Base-by-base conservation (phyloP, 2,797 vertebrate genomes). In the Catamblyrhynchus diadema region DNA sequence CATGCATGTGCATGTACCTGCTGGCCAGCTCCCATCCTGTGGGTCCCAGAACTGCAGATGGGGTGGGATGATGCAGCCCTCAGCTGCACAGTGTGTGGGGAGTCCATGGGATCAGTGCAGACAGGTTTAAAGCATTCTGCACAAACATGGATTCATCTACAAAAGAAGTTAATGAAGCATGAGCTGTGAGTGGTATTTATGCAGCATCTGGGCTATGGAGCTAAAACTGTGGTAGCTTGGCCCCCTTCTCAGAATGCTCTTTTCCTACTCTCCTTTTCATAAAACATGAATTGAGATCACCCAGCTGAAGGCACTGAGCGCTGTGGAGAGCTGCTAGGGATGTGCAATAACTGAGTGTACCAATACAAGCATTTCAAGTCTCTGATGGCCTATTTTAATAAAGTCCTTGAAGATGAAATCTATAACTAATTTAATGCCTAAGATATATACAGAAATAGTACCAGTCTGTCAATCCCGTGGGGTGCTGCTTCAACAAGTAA, bases 61-160 rank as follows among this genome's bases (percentile, higher is more conserved):
- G 81, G 30, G 5, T 21, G 47, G 61, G 59, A 75, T 17, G 62
- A 54, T 8, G n/a, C 61, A 50, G 72, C 62, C 47, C 62, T 21
- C 69, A 51, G 59, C 35, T 44, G 45, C 50, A 30, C 2, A 3
- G 53, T 3, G 0, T 9, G 37, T 1, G 2, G 65, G 5, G 6
- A 71, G 65, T 28, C 53, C 61, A 32, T 1, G 39, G 71, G 41
- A 69, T 41, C 82, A 64, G 30, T 2, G 5, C 0, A 0, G 37
- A 37, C 0, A 32, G n/a, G 35, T 61, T 90, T 65, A 81, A 77
- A 77, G 27, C 37, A 54, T 64, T 78, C 85, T 61, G 50, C 2
- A 3, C 61, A 90, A 94, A 77, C 48, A 24, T 10, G 45, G 82
- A 74, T 90, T 81, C 44, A 86, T 65, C 69, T 57, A 61, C 57